phyloP scores from a whole-genome alignment of 1,140 invertebrate species.

The Bombus breviceps region DNA sequence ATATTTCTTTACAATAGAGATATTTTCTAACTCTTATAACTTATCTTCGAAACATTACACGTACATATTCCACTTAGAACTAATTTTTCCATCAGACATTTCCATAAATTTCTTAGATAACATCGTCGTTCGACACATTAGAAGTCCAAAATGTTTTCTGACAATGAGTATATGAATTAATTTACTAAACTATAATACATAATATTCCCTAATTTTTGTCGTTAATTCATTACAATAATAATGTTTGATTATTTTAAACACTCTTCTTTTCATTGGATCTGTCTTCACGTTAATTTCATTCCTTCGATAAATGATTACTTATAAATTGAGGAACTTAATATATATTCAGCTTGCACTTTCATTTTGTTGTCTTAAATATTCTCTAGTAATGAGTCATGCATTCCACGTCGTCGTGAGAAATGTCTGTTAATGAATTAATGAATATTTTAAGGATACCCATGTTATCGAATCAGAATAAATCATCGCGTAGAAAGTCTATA shows the following conservation, averaged over 20 bases:
- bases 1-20: neutral
- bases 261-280: too few species aligned
- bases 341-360: neutral
- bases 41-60: neutral
- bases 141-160: neutral
- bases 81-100: neutral
- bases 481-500: conserved; percentile 1
- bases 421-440: conserved; percentile 29
- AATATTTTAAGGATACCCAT: neutral
- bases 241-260: too few species aligned
- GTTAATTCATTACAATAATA: too few species aligned
- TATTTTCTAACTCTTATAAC: neutral
- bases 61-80: neutral
- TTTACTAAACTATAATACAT: neutral
- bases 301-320: neutral
- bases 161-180: neutral
- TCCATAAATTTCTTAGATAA: neutral
- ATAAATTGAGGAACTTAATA: neutral
- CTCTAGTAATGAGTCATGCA: neutral
- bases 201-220: too few species aligned
- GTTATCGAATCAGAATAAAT: conserved; percentile 18
- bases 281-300: neutral
- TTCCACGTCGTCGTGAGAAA: neutral
- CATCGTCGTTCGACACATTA: neutral
- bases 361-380: conserved; percentile 3